A percentile compares a stretch with the other conserved stretches of the same genome.
These are phyloP conservation scores for Motacilla alba DNA, from an alignment of 2,113 vertebrate genomes.

Conservation along the genomic window DNA sequence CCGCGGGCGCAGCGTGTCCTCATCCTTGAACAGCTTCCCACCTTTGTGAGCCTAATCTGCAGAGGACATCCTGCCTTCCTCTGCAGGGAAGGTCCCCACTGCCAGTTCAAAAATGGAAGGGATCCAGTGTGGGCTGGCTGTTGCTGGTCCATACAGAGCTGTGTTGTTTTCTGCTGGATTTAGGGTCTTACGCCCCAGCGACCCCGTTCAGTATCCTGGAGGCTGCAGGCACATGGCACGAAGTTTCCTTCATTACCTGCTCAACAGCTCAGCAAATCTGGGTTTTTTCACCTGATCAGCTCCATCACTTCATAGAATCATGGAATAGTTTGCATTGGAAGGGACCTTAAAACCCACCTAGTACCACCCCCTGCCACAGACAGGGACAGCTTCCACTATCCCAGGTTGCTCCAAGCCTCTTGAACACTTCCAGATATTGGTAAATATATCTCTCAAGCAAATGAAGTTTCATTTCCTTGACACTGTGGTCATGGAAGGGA, in stretches of 20 bases:
- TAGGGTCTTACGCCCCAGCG: fast-evolving
- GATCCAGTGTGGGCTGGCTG: background rate
- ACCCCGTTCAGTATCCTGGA: background rate
- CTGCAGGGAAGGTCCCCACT: background rate
- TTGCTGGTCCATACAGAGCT: background rate
- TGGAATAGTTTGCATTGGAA: background rate
- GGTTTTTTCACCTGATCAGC: background rate
- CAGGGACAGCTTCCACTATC: background rate
- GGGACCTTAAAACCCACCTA: background rate
- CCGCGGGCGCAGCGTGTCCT: background rate
- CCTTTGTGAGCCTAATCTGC: background rate
- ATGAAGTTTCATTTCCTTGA: background rate
- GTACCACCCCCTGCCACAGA: background rate
- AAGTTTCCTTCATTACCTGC: background rate
- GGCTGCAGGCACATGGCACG: background rate
- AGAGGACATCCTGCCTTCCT: slow-evolving; percentile 10
- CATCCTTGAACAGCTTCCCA: background rate
- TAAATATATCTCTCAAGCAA: background rate
- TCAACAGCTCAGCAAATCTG: background rate
- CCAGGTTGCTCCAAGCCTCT: background rate
- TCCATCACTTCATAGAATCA: background rate
- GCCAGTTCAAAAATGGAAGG: background rate
- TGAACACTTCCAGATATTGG: background rate
- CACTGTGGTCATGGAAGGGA: background rate
- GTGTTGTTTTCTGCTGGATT: background rate